Evolutionary conservation across 1,140 invertebrate species (phyloP), one percentile per base, ranked within the genome.

Genomic region (Orussus abietinus): DNA sequence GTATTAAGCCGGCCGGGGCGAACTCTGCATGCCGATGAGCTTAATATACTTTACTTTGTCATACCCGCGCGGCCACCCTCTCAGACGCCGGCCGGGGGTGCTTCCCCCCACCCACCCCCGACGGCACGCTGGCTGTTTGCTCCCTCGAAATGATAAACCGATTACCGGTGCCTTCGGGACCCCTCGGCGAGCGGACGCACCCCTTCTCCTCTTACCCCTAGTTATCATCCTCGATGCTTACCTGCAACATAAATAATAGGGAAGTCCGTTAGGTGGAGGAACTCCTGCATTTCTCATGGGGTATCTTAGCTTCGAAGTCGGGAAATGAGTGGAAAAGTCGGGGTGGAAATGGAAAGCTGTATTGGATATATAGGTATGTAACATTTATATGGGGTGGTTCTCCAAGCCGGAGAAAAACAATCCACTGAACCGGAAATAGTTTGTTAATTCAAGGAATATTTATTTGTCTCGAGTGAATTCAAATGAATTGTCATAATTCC

Each of bases 21-120:
- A 56, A 59, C 52, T 59, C 53, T 59, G 64, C 55, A 65, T 64
- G 55, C 53, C 59, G 58, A 67, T 67, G 60, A 67, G 64, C 55
- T 67, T 67, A 65, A 65, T 69, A 60, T 55, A 62, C 53, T 64
- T 65, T 59, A 64, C 60, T 62, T 62, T 62, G 55, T 61, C 62
- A 63, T 57, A 52, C 54, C 34, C 39, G 28, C 13, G 22, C 31
- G 10, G 33, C 25, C 11, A 44, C 34, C 21, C 28, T 31, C 26
- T 45, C 21, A 5, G 32, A 19, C 18, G 32, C 20, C 38, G 10
- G 21, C 4, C 29, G 15, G 12, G 37, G 9, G 14, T 19, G 22
- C 25, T 30, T n/a, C 13, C 22, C 7, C 28, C 20, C 22, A n/a
- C 7, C 14, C 7, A 26, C 7, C 20, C 19, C 18, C 21, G 22